These are phyloP conservation scores for Tinea semifulvella DNA, from an alignment of 2,888 invertebrate species.

Conservation along the genomic window DNA sequence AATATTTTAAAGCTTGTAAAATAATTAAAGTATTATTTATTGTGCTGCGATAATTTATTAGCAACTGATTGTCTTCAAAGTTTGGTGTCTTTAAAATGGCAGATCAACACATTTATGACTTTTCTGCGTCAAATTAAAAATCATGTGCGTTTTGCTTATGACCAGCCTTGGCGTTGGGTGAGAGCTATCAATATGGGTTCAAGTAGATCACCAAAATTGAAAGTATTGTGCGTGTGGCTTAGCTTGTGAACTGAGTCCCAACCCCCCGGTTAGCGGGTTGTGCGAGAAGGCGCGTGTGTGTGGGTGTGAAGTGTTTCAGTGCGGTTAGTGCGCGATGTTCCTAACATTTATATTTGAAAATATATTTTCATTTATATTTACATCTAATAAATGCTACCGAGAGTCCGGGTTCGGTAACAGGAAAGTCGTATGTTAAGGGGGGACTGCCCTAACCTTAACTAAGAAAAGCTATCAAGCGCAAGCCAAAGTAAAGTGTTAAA, in stretches of 20 bases:
- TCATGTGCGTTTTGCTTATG: slow-evolving; percentile 53
- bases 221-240: slow-evolving; percentile 11
- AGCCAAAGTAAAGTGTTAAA: no score
- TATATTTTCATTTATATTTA: slow-evolving; percentile 45
- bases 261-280: slow-evolving; percentile 1
- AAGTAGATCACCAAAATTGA: slow-evolving; percentile 7
- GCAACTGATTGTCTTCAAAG: not conserved
- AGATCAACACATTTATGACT: not conserved
- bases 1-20: not conserved
- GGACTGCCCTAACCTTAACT: slow-evolving; percentile 24
- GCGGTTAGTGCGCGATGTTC: slow-evolving; percentile 61
- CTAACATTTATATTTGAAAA: slow-evolving; percentile 58
- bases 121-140: slow-evolving; percentile 3
- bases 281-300: slow-evolving; percentile 7
- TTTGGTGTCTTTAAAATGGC: not conserved
- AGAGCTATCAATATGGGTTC: slow-evolving; percentile 7
- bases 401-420: slow-evolving; percentile 61
- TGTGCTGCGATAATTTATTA: not conserved
- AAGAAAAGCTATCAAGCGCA: slow-evolving; percentile 3
- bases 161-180: slow-evolving; percentile 39
- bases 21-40: not conserved
- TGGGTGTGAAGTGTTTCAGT: slow-evolving; percentile 31
- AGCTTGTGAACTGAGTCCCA: slow-evolving; percentile 9
- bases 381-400: slow-evolving; percentile 48
- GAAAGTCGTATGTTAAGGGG: slow-evolving; percentile 48